Base-by-base conservation (phyloP, 2,888 invertebrate genomes). In the Acanthosepion lycidas region DNA sequence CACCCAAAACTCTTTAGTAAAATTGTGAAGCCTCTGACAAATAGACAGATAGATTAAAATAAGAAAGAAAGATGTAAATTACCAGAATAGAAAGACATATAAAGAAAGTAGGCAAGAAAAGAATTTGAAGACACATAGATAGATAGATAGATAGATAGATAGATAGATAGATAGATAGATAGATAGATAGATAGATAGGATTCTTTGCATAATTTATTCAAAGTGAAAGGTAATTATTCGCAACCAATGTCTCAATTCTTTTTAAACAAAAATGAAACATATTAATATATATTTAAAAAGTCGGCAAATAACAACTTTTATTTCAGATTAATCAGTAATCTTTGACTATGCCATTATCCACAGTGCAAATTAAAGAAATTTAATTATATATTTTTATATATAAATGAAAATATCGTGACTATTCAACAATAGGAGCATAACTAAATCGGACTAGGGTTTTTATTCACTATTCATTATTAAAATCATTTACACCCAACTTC, bases 1-100 rank as follows among this genome's bases (percentile, higher is more conserved):
- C 78, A 78, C n/a, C 78, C 78, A 78, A 78, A 78, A 78, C 78
- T 78, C 78, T 78, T 78, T 78, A 78, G 78, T 78, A 78, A 78
- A 78, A 78, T 78, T 33, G 78, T 78, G 78, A 78, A 78, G n/a
- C 78, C 78, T n/a, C 78, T 78, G 78, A n/a, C 78, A 78, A 78
- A 78, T n/a, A 78, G 78, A 78, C 78, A 78, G 78, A 78, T 78
- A 78, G 78, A 78, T 78, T 33, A 78, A 78, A 78, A 78, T 78
- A 78, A 78, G 78, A 78, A 78, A 23, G 78, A 78, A 78, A 78
- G 78, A 78, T 78, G 78, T 33, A 78, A 78, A 78, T 78, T 78
- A 78, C 78, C 9, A 78, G 78, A 78, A 78, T 15, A 33, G 78
- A 78, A 78, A 78, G 78, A 78, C 4, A 78, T 4, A 78, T 1